Percentiles rank a stretch among this genome's conserved stretches.
Conservation (phyloP, 2,797 vertebrate genomes). For the Tapirus indicus region DNA sequence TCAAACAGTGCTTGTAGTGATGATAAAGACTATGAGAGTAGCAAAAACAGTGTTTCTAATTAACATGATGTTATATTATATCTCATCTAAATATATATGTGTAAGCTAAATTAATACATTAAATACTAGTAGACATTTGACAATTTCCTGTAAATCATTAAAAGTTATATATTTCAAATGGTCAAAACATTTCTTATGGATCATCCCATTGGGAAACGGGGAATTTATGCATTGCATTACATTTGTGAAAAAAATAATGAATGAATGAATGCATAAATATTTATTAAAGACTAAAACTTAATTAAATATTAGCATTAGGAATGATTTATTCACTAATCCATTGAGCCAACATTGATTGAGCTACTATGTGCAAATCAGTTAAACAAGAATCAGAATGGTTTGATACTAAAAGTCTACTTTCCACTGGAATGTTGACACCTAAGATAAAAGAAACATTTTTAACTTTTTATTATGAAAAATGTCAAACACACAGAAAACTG, state of each 20-base stretch:
- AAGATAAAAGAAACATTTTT: neutral
- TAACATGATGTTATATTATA: neutral
- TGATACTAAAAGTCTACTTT: neutral
- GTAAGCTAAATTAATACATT: neutral
- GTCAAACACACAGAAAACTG: neutral
- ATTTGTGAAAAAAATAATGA: neutral
- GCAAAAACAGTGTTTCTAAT: neutral
- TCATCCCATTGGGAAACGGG: neutral
- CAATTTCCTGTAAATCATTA: neutral
- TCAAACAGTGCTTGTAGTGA: neutral
- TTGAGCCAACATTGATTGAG: neutral
- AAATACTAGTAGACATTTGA: neutral
- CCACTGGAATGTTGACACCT: neutral
- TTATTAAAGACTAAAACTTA: neutral
- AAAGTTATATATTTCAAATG: neutral
- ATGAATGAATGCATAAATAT: neutral
- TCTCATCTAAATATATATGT: neutral
- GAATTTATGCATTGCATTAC: neutral
- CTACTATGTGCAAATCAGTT: neutral
- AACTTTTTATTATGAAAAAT: neutral
- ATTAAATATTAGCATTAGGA: conserved; percentile 1
- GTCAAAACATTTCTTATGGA: neutral
- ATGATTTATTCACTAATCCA: conserved; percentile 30
- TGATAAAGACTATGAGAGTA: neutral
- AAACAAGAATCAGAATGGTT: neutral